Base-by-base conservation (phyloP, 1,140 invertebrate species). In the Drosophila punjabiensis region DNA sequence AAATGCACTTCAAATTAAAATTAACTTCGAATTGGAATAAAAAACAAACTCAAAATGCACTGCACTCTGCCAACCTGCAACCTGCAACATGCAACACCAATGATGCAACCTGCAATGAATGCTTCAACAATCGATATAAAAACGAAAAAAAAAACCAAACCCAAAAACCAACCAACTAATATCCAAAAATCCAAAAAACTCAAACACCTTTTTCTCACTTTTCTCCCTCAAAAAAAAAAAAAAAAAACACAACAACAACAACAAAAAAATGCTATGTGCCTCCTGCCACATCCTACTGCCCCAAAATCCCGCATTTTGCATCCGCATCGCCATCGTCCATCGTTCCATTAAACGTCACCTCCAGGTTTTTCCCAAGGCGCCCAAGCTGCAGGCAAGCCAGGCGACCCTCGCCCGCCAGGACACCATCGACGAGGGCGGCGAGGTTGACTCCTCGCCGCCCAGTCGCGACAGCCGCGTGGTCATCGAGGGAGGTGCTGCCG, bases 371-470 rank as follows among this genome's bases (percentile, higher is more conserved):
- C 96, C 96, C 50, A 97, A 97, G 85, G 94, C 96, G 52, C 95
- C 94, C 24, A 96, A 96, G 76, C 94, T 63, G 95, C 96, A 78
- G 94, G 96, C 90, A 94, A 97, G 93, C 86, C 94, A 75, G 93
- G 94, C 78, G 93, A 95, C 94, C 66, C 93, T 56, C 79, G 93
- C 95, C 85, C 88, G 96, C 86, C 94, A 96, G 93, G 97, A 97
- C 80, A 97, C 97, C 14, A 98, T 98, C 69, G 97, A 98, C 79
- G 97, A 98, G 92, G 95, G 95, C 41, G 94, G 94, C 30, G 96
- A 96, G 90, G 93, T 93, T 2, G 95, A 94, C 62, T 94, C 94
- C 10, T 92, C 93, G 56, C 79, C 92, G 9, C 81, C 87, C 58
- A 82, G 70, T 67, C 85, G 92, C 52, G 92, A 93, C 47, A 85